Evolutionary conservation across 2,888 invertebrate species (phyloP).

Genomic region (Spicauda simplicius): DNA sequence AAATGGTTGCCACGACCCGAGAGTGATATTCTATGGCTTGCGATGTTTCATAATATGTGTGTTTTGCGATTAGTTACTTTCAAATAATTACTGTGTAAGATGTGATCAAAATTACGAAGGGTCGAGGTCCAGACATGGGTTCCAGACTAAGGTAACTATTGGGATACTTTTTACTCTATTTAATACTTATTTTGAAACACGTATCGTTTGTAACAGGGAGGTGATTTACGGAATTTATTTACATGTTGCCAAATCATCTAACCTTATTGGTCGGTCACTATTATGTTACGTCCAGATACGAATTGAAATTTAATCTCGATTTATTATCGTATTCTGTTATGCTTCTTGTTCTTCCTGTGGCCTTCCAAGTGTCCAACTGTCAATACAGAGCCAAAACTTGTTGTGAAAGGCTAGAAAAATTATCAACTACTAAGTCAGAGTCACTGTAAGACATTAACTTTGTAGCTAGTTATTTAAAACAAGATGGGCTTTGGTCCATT

Average conservation of each 20-base stretch:
- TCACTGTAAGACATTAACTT: too few relatives aligned
- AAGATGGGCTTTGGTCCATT: too few relatives aligned
- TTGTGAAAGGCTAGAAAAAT: not conserved
- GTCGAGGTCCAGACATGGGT: conserved; percentile 74
- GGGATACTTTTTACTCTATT: not conserved
- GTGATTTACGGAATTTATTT: conserved; percentile 14
- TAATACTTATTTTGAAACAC: not conserved
- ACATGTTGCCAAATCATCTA: conserved; percentile 43
- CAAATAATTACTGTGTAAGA: conserved; percentile 51
- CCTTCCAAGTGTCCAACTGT: not conserved
- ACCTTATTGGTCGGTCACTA: conserved; percentile 36
- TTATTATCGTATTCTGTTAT: not conserved
- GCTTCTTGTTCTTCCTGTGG: conserved; percentile 30
- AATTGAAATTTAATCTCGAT: conserved; percentile 47
- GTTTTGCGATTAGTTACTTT: conserved; percentile 49
- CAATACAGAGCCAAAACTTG: not conserved
- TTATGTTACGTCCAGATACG: conserved; percentile 16
- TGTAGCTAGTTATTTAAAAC: too few relatives aligned
- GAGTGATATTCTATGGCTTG: conserved; percentile 69
- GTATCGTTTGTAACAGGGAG: not conserved
- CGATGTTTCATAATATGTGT: conserved; percentile 64
- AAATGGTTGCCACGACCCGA: conserved; percentile 53
- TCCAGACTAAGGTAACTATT: conserved; percentile 74
- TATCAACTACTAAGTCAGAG: not conserved
- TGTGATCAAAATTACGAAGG: conserved; percentile 58